Base-by-base conservation (phyloP, 1,140 invertebrate genomes). In the Tetragonula clypearis region DNA sequence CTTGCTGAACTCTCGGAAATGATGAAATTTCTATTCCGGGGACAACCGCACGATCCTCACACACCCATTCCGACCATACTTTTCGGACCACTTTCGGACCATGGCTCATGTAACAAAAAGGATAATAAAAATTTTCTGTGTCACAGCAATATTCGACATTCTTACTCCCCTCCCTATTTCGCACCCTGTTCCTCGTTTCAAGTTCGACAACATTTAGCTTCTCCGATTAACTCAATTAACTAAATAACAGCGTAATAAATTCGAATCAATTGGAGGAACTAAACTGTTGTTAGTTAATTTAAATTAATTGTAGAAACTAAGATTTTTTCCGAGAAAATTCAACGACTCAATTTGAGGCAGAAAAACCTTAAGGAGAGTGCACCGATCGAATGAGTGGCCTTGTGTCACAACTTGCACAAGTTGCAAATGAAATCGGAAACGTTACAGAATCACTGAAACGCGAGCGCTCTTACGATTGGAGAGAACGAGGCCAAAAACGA, bases 41-140 rank as follows among this genome's bases (percentile, higher is more conserved):
- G 93, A 94, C 94, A 95, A 95, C 94, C 94, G 94, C 94, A 95
- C 94, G 93, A 93, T 88, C 91, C 88, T 92, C 93, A 94, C 93
- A 90, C 92, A 89, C 92, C 93, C 94, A 95, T 94, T 94, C 93
- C 94, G 93, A 95, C 94, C 94, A 95, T 93, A 95, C 92, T 79
- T 95, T 95, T 95, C 93, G 94, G 91, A 91, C 83, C 87, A 88
- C 87, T 93, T 95, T 94, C 92, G 92, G 92, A 93, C 91, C 93
- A 94, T 92, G 92, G 91, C 86, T 93, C 93, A 93, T 94, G 93
- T 94, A 93, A 94, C 92, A 93, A 95, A 95, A 95, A 93, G 86
- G 71, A 87, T 91, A 93, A 94, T 93, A 93, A 94, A 94, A 95
- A 93, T 94, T 93, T 92, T 94, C 94, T 94, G 94, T 94, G 91